Evolutionary conservation across 35 echinoderm and acorn worm genomes (phyloP).

Genomic region (Nesometra sesokonis): DNA sequence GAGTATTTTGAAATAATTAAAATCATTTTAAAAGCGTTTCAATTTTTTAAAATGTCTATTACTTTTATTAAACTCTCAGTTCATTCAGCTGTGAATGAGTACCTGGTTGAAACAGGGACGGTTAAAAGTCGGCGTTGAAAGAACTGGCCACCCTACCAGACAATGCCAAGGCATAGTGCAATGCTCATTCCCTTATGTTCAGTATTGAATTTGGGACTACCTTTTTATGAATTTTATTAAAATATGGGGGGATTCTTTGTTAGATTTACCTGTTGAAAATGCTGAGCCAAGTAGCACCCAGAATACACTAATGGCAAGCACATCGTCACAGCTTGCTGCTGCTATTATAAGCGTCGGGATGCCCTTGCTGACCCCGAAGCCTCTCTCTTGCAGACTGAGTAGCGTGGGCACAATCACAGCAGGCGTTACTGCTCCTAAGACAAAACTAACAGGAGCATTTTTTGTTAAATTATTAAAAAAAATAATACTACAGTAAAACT

Average conservation of each 20-base stretch:
- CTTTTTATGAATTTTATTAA: too few relatives aligned
- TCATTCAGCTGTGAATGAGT: too few relatives aligned
- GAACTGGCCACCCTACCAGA: too few relatives aligned
- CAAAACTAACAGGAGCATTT: slow-evolving; percentile 50
- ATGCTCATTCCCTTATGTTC: too few relatives aligned
- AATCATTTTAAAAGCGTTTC: too few relatives aligned
- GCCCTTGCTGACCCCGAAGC: slow-evolving; percentile 58
- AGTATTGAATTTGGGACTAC: not conserved
- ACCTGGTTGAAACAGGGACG: too few relatives aligned
- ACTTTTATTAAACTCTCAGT: too few relatives aligned
- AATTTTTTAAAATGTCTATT: too few relatives aligned
- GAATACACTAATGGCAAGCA: slow-evolving; percentile 82
- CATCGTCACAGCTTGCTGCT: slow-evolving; percentile 80
- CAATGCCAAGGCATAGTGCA: too few relatives aligned
- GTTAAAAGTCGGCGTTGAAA: too few relatives aligned
- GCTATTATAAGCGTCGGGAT: slow-evolving; percentile 83
- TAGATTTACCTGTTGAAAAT: slow-evolving; percentile 61
- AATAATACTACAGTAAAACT: too few relatives aligned
- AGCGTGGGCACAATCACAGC: slow-evolving; percentile 88
- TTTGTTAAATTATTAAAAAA: not conserved
- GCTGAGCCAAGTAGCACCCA: slow-evolving; percentile 60
- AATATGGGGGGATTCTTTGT: not conserved
- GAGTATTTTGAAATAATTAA: too few relatives aligned
- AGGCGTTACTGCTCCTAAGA: slow-evolving; percentile 80
- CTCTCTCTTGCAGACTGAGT: slow-evolving; percentile 59